Evolutionary conservation across 2,797 vertebrate genomes (phyloP), one percentile per base, ranked within the genome.

Genomic region (Rachycentron canadum): DNA sequence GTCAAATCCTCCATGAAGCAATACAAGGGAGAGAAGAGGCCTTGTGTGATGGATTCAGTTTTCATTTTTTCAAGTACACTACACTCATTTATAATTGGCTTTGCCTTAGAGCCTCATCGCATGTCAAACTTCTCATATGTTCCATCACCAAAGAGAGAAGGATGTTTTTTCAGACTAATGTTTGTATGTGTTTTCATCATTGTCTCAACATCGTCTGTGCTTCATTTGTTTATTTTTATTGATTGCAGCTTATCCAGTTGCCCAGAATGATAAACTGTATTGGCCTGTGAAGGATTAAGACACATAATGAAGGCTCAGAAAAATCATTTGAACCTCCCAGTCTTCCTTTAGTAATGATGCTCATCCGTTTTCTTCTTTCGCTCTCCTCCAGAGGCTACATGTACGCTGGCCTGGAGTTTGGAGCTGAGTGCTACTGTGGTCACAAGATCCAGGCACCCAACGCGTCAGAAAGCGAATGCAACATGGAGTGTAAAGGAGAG

Each of bases 401-500:
- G 90, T 99, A 95, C 0, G 97, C 98, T 0, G 98, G 98, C 60
- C 94, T 99, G 94, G 98, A 99, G 90, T 99, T 99, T 0, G 98
- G 98, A 0, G 98, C 98, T 0, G 98, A 99, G 89, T 99, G 98
- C 86, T 99, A 97, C 95, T 99, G 98, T 0, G 97, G 98, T 36
- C 98, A 99, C 94, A 98, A 97, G 93, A 96, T 99, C 90, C 97
- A 99, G 93, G 96, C 96, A 0, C 25, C 90, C 0, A 99, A 98
- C 0, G 92, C 92, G 80, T 97, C 97, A 0, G 96, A 98, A 47
- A 87, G 92, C 0, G 96, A 99, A 81, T 99, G 98, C 88, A 96
- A 95, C 89, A 99, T 99, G 98, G 95, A 95, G 19, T 99, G 98
- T 84, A 99, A 98, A 80, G 98, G 98, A 0, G 97, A 99, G 86